Evolutionary conservation across 2,113 vertebrate genomes (phyloP).

Genomic region (Pelusios castaneus): DNA sequence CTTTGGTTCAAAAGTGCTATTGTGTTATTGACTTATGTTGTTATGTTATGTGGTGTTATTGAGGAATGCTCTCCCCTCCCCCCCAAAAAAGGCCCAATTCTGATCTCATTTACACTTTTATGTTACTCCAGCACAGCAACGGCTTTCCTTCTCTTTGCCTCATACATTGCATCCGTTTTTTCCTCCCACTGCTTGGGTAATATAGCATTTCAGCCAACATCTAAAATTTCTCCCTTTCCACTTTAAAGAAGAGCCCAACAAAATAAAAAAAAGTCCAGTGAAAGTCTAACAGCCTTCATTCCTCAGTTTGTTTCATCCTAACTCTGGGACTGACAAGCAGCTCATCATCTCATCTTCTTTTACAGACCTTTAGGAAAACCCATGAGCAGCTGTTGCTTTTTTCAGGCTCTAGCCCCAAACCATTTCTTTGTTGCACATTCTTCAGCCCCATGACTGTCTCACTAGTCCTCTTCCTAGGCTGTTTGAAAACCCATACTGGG

Average conservation of each 20-base stretch:
- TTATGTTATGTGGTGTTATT: too few relatives aligned
- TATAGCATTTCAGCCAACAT: not conserved
- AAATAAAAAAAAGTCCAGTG: not conserved
- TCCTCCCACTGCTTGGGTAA: not conserved
- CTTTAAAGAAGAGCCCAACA: not conserved
- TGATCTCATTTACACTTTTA: not conserved
- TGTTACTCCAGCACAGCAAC: not conserved
- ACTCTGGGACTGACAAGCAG: not conserved
- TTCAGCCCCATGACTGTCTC: not conserved
- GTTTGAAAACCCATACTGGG: not conserved
- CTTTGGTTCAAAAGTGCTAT: not conserved
- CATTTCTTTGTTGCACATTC: not conserved
- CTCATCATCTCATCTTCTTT: not conserved
- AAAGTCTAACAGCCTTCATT: not conserved
- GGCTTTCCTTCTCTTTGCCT: not conserved
- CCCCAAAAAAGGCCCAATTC: not conserved
- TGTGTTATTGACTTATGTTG: too few relatives aligned
- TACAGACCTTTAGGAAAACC: not conserved
- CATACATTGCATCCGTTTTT: not conserved
- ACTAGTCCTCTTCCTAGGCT: not conserved
- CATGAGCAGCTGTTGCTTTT: not conserved
- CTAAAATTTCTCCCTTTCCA: not conserved
- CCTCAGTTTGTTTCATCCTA: not conserved
- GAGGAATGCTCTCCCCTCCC: too few relatives aligned
- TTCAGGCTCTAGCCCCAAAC: not conserved